Base-by-base conservation (phyloP, 2,888 invertebrate genomes). In the Pheosia tremula region DNA sequence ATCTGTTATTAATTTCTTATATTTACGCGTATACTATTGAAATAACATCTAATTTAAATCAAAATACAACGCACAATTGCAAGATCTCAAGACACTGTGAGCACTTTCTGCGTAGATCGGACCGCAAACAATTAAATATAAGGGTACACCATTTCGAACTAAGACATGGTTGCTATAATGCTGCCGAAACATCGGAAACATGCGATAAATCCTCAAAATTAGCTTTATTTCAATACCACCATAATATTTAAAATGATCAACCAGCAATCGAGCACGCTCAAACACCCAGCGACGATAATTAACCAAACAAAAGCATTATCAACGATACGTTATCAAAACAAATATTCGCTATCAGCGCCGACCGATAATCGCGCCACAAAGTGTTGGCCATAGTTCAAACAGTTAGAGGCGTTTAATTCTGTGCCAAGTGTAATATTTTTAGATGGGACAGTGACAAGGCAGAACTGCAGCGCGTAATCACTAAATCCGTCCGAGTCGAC, bases 401-500 rank as follows among this genome's bases (percentile, higher is more conserved):
- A 84, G 87, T 85, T 83, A 87, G 84, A 85, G 87, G 83, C 86
- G 85, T 81, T 81, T 83, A 83, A 82, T 86, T 85, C 84, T 84
- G 87, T 90, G 91, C 91, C 91, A 91, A 91, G 88, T 85, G 86
- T 84, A 89, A 88, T 91, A 91, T 90, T 88, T 91, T 88, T 88
- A 88, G 89, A 84, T 13, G 75, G 78, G 72, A 64, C 79, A 80
- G 83, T 87, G 88, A 88, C 85, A 82, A 66, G 64, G 84, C 84
- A 83, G 72, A 82, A 87, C 84, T 78, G 77, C 67, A 72, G 74
- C 63, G 77, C 79, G 81, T 76, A 83, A 83, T 80, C 80, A 76
- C 79, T 83, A 79, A 79, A 83, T 82, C 74, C 68, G 76, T 68
- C 69, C 64, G 63, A 71, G 64, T 62, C 53, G 63, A 57, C 69